Evolutionary conservation across 2,797 vertebrate genomes (phyloP), one percentile per base, ranked within the genome.

Genomic region (Siniperca obscura): DNA sequence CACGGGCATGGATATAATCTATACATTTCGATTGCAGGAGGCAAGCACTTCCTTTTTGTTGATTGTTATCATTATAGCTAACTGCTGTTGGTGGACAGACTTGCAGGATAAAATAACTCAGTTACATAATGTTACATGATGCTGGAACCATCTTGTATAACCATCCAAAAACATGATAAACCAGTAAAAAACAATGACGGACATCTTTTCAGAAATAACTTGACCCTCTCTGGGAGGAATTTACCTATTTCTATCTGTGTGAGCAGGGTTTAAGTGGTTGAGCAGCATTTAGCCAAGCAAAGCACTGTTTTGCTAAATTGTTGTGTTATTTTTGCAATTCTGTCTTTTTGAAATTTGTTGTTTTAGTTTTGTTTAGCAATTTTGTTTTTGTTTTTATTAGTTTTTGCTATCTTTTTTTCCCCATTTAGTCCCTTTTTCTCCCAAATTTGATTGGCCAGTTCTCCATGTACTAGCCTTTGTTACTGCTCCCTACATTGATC

Each of bases 401-500:
- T 3, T 30, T 76, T 25, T 36, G 10, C 30, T 21, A 21, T 7
- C 7, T 50, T 50, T 6, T 50, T 40, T 42, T 56, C 60, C 55
- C 60, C 1, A 30, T 30, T 53, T 4, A 48, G 10, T 68, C 2
- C 5, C 12, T 8, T 38, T 59, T 30, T 27, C 11, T 38, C 16
- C 5, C 5, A 52, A 11, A 52, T 67, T 25, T 56, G 50, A 74
- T n/a, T 75, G 46, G 9, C 21, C 7, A 30, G 16, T 10, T 80
- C 14, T 11, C 5, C 22, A n/a, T 53, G 1, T 52, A 12, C 16
- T 22, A 42, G 22, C 34, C 3, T 16, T 40, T n/a, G 5, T 40
- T 30, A 14, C 16, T 64, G 17, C 62, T 68, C 11, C 38, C 16
- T 25, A 44, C 38, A 72, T 30, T 73, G 50, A 84, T 74, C 64